Conservation (phyloP, 2,797 vertebrate genomes). For the Clarias pachynema region DNA sequence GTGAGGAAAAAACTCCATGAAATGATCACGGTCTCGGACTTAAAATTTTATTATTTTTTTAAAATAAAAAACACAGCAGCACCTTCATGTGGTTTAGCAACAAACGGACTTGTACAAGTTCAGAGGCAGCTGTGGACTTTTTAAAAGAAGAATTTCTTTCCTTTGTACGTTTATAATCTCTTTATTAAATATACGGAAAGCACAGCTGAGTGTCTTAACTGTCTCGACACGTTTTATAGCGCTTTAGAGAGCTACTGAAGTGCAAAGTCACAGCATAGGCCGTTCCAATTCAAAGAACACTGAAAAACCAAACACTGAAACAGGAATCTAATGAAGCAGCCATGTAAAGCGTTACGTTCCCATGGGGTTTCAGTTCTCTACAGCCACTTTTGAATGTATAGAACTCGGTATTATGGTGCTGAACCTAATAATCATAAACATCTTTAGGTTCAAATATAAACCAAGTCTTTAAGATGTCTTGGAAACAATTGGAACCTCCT, state of each 20-base stretch:
- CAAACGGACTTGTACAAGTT: background rate
- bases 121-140: background rate
- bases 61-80: too few species aligned
- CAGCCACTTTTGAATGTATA: background rate
- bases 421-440: background rate
- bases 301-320: background rate
- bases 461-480: background rate
- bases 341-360: background rate
- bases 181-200: background rate
- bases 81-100: background rate
- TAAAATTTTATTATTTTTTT: too few species aligned
- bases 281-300: conserved; percentile 8
- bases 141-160: background rate
- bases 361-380: conserved; percentile 15
- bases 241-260: background rate
- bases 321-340: conserved; percentile 7
- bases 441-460: background rate
- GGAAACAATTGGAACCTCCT: background rate
- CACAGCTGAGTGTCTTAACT: background rate
- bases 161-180: background rate
- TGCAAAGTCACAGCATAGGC: background rate
- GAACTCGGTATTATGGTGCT: background rate
- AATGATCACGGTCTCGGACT: background rate
- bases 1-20: background rate
- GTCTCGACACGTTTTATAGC: conserved; percentile 2